Evolutionary conservation across 1,140 invertebrate genomes (phyloP).

Genomic region (Tetraneura akinire): DNA sequence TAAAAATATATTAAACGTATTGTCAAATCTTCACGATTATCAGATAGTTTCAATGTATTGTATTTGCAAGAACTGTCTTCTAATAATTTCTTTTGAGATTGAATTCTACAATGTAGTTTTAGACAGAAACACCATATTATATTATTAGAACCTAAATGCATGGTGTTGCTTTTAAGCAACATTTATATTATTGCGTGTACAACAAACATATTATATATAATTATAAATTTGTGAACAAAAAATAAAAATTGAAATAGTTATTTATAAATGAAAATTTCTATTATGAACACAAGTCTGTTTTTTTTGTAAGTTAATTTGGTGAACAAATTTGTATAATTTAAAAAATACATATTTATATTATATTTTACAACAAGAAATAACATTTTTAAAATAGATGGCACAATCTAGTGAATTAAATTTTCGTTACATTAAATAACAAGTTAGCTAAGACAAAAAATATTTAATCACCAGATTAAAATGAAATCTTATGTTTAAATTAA

Average conservation of each 20-base stretch:
- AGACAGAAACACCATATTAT: too few relatives aligned
- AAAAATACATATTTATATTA: neutral
- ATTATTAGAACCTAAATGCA: neutral
- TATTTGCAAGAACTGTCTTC: too few relatives aligned
- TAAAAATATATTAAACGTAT: too few relatives aligned
- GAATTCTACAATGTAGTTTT: too few relatives aligned
- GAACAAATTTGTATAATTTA: neutral
- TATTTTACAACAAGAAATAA: neutral
- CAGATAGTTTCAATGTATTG: too few relatives aligned
- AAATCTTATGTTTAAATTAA: neutral
- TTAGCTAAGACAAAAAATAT: neutral
- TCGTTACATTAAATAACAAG: too few relatives aligned
- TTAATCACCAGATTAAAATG: neutral
- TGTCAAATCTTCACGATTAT: too few relatives aligned
- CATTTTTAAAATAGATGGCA: neutral
- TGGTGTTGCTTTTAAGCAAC: neutral
- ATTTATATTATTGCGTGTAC: neutral
- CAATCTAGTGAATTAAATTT: neutral
- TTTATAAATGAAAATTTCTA: neutral
- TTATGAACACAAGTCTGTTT: neutral
- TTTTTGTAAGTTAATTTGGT: neutral
- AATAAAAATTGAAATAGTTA: neutral
- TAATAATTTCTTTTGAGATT: too few relatives aligned
- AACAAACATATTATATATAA: neutral
- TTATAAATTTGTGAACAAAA: too few relatives aligned